Base-by-base conservation (phyloP, 2,113 vertebrate species). In the Tichodroma muraria region DNA sequence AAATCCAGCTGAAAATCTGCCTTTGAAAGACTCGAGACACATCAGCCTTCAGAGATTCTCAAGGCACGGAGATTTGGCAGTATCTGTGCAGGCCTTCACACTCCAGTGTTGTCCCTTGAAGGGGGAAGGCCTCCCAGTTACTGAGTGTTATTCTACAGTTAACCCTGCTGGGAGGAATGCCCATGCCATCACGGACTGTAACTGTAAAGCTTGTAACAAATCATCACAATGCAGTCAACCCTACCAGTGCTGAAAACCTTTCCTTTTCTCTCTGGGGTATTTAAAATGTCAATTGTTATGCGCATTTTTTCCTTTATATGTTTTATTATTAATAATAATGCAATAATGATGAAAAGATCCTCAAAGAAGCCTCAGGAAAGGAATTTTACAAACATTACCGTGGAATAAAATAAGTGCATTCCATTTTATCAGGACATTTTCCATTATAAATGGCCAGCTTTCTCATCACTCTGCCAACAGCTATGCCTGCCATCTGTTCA, bases 371-470 rank as follows among this genome's bases (percentile, higher is more conserved):
- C 88, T 76, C 75, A 59, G 93, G 97, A 97, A 96, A 97, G 88
- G 81, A 96, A 96, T 95, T 93, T 85, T 96, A 89, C 96, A 97
- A 97, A 97, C 91, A 96, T 96, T 91, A 94, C 82, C 12, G 10
- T 95, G 95, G 85, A 98, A 97, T 97, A 96, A 97, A 97, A 97
- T 94, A 95, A 96, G 95, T 13, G 28, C 94, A 96, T 97, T 97
- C 76, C 79, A 97, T 96, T 96, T 88, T 93, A 92, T 97, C 96
- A 96, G 95, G 95, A 97, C 91, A 97, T 96, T 97, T 98, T 97
- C 97, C 95, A 89, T 97, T 94, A 94, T 95, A 95, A 97, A 97
- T 95, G 94, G 96, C 96, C 89, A 96, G 76, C 85, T 96, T 94
- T 97, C 83, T 94, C 83, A 80, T 75, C 65, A 82, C 59, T 90